Evolutionary conservation across 2,797 vertebrate species (phyloP).

Genomic region (Taeniopygia guttata): DNA sequence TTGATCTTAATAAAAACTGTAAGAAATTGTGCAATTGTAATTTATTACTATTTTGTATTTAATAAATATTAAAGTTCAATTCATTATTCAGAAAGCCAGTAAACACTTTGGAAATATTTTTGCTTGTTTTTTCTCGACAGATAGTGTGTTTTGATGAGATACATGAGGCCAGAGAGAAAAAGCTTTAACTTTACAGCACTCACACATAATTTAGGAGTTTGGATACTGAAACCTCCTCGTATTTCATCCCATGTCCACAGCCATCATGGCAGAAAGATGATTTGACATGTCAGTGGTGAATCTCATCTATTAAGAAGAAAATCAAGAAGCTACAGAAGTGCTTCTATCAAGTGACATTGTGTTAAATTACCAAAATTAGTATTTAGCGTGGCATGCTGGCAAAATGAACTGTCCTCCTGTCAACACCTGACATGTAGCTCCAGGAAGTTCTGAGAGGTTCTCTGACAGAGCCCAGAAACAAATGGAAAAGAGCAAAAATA

Average conservation of each 20-base stretch:
- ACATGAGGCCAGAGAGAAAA: not conserved
- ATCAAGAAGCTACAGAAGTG: not conserved
- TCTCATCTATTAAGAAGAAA: not conserved
- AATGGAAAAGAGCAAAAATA: not conserved
- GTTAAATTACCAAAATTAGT: not conserved
- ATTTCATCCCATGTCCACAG: not conserved
- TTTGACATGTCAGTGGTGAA: not conserved
- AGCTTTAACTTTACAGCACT: not conserved
- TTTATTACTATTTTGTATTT: conserved; percentile 69
- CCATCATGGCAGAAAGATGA: not conserved
- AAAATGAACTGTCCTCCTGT: not conserved
- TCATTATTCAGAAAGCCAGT: conserved; percentile 27
- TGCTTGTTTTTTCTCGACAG: not conserved
- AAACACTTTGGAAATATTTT: not conserved
- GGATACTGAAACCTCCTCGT: not conserved
- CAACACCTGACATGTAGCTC: not conserved
- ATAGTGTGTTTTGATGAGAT: not conserved
- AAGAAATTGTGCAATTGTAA: conserved; percentile 59
- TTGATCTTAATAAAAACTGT: conserved; percentile 76
- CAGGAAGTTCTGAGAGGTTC: not conserved
- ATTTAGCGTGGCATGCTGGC: not conserved
- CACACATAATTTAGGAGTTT: not conserved
- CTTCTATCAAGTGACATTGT: not conserved
- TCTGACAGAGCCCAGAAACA: not conserved
- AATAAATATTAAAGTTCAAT: conserved; percentile 40